Percentiles rank a stretch among this genome's conserved stretches.
phyloP scores from a whole-genome alignment of 2,888 invertebrate species.

The Tipula confusa region DNA sequence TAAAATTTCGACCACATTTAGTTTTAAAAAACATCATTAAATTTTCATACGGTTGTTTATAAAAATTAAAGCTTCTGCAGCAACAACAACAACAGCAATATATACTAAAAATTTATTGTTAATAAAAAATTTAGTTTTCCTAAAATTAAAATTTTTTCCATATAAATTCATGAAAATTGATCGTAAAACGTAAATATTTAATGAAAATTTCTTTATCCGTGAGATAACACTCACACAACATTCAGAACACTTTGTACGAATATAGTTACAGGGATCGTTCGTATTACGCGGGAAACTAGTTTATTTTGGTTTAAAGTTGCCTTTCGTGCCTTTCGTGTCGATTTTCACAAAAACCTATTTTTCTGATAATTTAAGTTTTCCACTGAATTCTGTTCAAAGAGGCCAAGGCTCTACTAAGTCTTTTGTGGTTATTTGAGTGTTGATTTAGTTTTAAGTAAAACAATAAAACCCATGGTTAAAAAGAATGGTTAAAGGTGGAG shows the following conservation, averaged over 20 bases:
- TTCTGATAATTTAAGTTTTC: too few relatives aligned
- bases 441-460: too few relatives aligned
- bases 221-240: background rate
- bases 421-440: too few relatives aligned
- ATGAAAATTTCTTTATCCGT: conserved; percentile 25
- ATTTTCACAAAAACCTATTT: too few relatives aligned
- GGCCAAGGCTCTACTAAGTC: too few relatives aligned
- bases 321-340: too few relatives aligned
- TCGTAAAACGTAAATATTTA: conserved; percentile 14
- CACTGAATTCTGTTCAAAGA: too few relatives aligned
- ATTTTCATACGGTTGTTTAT: background rate
- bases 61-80: background rate
- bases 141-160: background rate
- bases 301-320: too few relatives aligned
- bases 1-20: background rate
- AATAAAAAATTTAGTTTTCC: conserved; percentile 1
- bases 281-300: too few relatives aligned
- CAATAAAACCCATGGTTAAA: too few relatives aligned
- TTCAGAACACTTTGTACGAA: background rate
- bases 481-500: too few relatives aligned
- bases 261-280: background rate
- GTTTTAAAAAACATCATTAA: background rate
- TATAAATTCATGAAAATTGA: conserved; percentile 20
- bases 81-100: background rate
- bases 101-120: background rate